These are phyloP conservation scores for Sardinella longiceps DNA, from an alignment of 2,797 vertebrate genomes.

Conservation along the genomic window DNA sequence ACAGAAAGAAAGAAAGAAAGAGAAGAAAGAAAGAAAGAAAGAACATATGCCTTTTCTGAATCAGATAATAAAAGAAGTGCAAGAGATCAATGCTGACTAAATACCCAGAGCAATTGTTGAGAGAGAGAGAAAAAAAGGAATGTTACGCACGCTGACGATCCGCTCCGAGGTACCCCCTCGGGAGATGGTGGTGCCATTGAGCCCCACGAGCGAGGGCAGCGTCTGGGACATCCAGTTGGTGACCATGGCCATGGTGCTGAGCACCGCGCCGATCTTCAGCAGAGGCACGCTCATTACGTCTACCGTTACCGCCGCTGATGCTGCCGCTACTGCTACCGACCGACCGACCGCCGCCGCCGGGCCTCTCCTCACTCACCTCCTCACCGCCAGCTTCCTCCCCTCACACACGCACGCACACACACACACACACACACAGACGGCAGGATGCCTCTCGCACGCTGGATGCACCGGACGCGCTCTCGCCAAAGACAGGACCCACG, in stretches of 20 bases:
- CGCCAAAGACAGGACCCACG: not conserved
- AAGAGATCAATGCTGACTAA: not conserved
- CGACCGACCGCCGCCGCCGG: constrained; percentile 67
- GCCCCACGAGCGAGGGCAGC: constrained; percentile 89
- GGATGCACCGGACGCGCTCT: not conserved
- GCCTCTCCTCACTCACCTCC: constrained; percentile 59
- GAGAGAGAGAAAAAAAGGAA: not conserved
- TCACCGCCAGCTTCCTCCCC: constrained; percentile 39
- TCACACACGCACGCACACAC: constrained; percentile 45
- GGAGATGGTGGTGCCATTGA: constrained; percentile 87
- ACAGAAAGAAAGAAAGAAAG: not conserved
- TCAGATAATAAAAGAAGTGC: not conserved
- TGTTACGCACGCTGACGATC: constrained; percentile 86
- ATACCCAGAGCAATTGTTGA: not conserved
- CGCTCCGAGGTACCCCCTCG: constrained; percentile 87
- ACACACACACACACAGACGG: not conserved
- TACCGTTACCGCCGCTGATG: too few relatives aligned
- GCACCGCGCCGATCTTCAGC: constrained; percentile 94
- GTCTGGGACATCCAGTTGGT: constrained; percentile 99
- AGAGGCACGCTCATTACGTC: constrained; percentile 86
- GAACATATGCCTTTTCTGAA: not conserved
- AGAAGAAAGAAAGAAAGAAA: too few relatives aligned
- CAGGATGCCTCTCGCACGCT: not conserved
- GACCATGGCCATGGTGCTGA: constrained; percentile 98
- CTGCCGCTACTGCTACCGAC: too few relatives aligned